phyloP scores from a whole-genome alignment of 2,113 vertebrate genomes.

The Geococcyx californianus region DNA sequence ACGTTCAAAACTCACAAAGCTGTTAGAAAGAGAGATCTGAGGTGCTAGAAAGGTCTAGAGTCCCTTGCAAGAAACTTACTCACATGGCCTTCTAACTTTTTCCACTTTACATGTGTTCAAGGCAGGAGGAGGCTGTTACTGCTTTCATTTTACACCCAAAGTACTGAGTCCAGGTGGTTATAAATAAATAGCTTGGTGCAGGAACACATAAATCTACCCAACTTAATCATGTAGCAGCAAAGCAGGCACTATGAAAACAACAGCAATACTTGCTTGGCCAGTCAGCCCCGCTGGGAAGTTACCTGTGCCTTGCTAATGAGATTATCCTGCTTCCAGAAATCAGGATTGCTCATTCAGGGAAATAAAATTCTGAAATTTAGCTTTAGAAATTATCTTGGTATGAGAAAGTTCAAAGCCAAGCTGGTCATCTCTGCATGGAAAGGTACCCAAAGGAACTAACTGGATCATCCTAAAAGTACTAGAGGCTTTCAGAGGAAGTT shows the following conservation, averaged over 20 bases:
- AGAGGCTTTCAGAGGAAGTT: background rate
- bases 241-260: background rate
- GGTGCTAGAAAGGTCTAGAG: background rate
- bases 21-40: background rate
- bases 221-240: background rate
- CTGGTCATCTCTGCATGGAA: background rate
- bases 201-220: background rate
- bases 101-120: background rate
- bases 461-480: background rate
- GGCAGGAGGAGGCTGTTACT: background rate
- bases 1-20: background rate
- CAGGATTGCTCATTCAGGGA: background rate
- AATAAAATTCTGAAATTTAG: background rate
- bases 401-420: background rate
- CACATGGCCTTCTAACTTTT: conserved; percentile 3
- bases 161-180: background rate
- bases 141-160: background rate
- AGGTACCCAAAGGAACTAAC: background rate
- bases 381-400: background rate
- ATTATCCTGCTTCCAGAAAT: conserved; percentile 4
- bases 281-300: background rate
- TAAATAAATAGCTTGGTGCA: background rate
- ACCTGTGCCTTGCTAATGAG: background rate
- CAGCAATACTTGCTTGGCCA: background rate
- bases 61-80: conserved; percentile 28